Conservation (phyloP, 35 echinoderm and acorn worm species). For the Amphiura filiformis region DNA sequence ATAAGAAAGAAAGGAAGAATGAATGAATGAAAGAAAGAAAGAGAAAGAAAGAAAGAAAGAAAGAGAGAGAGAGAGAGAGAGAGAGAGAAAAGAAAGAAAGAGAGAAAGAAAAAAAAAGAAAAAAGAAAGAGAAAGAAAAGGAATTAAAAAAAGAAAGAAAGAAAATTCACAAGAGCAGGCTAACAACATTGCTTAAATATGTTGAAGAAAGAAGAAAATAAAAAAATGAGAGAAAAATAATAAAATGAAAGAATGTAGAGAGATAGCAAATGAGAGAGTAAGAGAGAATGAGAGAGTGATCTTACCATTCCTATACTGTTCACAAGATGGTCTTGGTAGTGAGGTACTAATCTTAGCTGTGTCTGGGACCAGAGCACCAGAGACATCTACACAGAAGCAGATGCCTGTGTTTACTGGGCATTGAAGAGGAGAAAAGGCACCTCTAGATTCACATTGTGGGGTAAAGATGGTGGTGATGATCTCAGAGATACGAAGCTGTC, state of each 20-base stretch:
- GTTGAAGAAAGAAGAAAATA: neutral
- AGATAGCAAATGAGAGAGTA: too few species aligned
- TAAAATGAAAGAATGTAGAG: too few species aligned
- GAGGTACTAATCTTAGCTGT: neutral
- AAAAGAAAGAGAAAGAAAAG: too few species aligned
- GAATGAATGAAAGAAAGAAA: conserved; percentile 18
- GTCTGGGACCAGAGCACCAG: conserved; percentile 13
- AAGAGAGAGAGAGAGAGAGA: neutral
- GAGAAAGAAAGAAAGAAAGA: neutral
- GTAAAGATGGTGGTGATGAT: conserved; percentile 13
- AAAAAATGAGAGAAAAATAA: neutral
- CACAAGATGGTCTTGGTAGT: conserved; percentile 13
- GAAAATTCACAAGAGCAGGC: neutral
- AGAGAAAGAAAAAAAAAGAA: neutral
- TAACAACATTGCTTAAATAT: too few species aligned
- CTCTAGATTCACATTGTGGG: conserved; percentile 23
- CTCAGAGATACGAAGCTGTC: conserved; percentile 13
- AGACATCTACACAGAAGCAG: conserved; percentile 44
- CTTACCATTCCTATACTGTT: conserved; percentile 32
- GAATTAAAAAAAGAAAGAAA: too few species aligned
- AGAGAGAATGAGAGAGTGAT: too few species aligned
- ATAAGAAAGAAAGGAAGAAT: too few species aligned
- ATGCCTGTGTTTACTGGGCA: neutral
- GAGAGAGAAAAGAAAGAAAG: neutral
- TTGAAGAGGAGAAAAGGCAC: conserved; percentile 24